A percentile compares a stretch with the other conserved stretches of the same genome.
Conservation (phyloP, 92 coral and sea anemone species). For the Parazoanthus darwini region DNA sequence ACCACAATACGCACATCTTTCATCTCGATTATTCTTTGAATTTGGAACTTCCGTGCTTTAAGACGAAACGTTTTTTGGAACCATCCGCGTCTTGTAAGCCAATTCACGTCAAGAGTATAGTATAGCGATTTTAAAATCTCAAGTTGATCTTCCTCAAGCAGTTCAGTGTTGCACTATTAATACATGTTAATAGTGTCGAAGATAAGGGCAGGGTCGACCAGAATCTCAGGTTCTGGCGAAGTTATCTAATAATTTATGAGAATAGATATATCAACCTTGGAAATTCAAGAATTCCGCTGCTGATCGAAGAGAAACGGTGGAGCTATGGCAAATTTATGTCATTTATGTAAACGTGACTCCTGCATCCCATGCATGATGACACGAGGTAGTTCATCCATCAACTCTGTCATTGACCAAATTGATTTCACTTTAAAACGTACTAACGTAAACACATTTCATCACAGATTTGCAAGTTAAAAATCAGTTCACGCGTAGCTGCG, state of each 20-base stretch:
- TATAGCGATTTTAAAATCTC: neutral
- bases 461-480: neutral
- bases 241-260: too few species aligned
- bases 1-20: neutral
- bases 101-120: too few species aligned
- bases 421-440: neutral
- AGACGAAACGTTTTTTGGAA: neutral
- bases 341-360: neutral
- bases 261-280: neutral
- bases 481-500: neutral
- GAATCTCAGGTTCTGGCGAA: neutral
- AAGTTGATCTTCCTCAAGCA: neutral
- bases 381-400: neutral
- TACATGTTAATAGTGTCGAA: too few species aligned
- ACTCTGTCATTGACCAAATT: neutral
- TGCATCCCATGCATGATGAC: neutral
- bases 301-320: neutral
- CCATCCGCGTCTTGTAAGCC: neutral
- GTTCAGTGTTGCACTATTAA: neutral
- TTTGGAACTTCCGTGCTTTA: neutral
- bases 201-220: neutral
- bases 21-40: neutral
- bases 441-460: neutral
- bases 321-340: neutral
- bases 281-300: neutral